These are phyloP conservation scores for Glaucomys volans DNA, from an alignment of 2,113 vertebrate species.

Conservation along the genomic window DNA sequence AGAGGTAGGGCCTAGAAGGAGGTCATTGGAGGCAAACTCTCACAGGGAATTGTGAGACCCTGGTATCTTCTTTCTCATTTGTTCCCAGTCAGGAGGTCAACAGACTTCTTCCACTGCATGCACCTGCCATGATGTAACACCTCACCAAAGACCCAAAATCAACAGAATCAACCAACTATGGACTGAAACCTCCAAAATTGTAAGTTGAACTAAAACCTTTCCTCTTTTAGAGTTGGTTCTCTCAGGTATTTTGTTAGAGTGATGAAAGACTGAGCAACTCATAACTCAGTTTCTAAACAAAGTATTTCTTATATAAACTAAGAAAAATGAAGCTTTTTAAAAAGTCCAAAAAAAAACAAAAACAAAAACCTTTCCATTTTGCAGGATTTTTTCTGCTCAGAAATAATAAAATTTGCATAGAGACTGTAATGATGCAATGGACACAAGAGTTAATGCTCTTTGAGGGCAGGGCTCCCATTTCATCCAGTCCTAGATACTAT, in stretches of 20 bases:
- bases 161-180: not conserved
- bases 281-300: slow-evolving; percentile 27
- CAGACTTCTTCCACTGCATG: not conserved
- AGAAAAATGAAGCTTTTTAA: slow-evolving; percentile 18
- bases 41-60: not conserved
- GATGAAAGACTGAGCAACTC: not conserved
- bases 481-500: not conserved
- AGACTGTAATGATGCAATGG: not conserved
- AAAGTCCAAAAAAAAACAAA: not conserved
- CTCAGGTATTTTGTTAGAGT: not conserved
- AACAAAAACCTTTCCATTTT: slow-evolving; percentile 17
- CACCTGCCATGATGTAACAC: not conserved
- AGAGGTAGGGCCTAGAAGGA: not conserved
- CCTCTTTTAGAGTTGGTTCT: not conserved
- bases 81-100: not conserved
- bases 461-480: slow-evolving; percentile 64
- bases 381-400: not conserved
- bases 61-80: not conserved
- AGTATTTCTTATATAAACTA: slow-evolving; percentile 11
- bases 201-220: not conserved
- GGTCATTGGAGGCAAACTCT: not conserved
- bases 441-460: slow-evolving; percentile 26
- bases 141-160: not conserved
- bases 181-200: not conserved
- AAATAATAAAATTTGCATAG: slow-evolving; percentile 42